A percentile compares a stretch with the other conserved stretches of the same genome.
Evolutionary conservation across 2,113 vertebrate species (phyloP).

Genomic region (Micromys minutus): DNA sequence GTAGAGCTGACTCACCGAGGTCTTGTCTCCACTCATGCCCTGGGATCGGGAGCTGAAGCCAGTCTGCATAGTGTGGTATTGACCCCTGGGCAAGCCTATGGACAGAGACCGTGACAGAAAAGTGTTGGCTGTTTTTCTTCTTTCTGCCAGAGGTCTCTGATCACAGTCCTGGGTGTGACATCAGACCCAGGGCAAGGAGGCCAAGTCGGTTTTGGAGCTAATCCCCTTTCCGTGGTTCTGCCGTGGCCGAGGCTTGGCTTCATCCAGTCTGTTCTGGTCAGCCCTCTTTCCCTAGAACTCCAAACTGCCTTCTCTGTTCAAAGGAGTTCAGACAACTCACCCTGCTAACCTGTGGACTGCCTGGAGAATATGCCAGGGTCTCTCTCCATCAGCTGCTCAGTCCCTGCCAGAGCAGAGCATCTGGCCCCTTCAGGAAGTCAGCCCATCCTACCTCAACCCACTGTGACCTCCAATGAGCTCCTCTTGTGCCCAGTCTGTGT

Average conservation of each 20-base stretch:
- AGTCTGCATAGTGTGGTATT: constrained; percentile 59
- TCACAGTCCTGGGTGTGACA: neutral
- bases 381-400: neutral
- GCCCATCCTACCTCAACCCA: neutral
- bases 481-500: neutral
- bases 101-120: neutral
- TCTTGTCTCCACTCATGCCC: constrained; percentile 57
- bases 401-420: neutral
- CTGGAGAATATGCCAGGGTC: neutral
- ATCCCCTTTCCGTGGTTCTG: neutral
- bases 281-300: neutral
- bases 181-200: neutral
- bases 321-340: neutral
- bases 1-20: constrained; percentile 61
- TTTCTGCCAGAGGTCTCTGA: neutral
- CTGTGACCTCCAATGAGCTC: neutral
- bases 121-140: neutral
- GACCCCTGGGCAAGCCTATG: constrained; percentile 32
- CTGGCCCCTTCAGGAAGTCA: neutral
- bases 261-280: neutral
- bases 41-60: constrained; percentile 80
- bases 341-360: neutral
- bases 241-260: neutral
- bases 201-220: neutral
- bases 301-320: neutral